Conservation (phyloP, 2,797 vertebrate species). For the Sebastes goodei region DNA sequence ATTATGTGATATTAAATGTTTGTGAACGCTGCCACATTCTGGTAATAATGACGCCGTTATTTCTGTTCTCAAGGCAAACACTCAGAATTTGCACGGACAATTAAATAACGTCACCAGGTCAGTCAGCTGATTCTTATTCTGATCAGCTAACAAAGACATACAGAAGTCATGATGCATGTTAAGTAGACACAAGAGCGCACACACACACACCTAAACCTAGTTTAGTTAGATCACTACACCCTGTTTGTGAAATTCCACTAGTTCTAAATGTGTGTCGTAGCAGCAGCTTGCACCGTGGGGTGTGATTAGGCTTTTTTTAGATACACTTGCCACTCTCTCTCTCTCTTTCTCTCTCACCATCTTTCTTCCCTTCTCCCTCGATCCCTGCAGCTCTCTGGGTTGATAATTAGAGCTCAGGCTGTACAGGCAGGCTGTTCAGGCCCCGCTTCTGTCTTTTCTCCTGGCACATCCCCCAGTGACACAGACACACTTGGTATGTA, state of each 20-base stretch:
- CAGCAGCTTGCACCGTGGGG: slow-evolving; percentile 58
- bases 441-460: slow-evolving; percentile 28
- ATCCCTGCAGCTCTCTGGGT: slow-evolving; percentile 36
- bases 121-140: slow-evolving; percentile 1
- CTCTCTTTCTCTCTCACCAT: background rate
- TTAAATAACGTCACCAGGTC: background rate
- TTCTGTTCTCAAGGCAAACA: background rate
- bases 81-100: background rate
- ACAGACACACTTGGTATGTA: slow-evolving; percentile 26
- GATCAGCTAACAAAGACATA: background rate
- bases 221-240: slow-evolving; percentile 1
- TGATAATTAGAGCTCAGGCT: slow-evolving; percentile 67
- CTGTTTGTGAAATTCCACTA: slow-evolving; percentile 51
- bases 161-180: background rate
- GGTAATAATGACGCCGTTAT: background rate
- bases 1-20: background rate
- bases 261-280: slow-evolving; percentile 48
- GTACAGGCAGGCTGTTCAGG: slow-evolving; percentile 35
- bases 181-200: background rate
- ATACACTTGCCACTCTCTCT: slow-evolving; percentile 4
- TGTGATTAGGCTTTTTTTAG: slow-evolving; percentile 67
- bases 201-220: background rate
- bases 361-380: slow-evolving; percentile 12
- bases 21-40: background rate
- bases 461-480: slow-evolving; percentile 30